Base-by-base conservation (phyloP, 2,113 vertebrate genomes). In the Chitala chitala region DNA sequence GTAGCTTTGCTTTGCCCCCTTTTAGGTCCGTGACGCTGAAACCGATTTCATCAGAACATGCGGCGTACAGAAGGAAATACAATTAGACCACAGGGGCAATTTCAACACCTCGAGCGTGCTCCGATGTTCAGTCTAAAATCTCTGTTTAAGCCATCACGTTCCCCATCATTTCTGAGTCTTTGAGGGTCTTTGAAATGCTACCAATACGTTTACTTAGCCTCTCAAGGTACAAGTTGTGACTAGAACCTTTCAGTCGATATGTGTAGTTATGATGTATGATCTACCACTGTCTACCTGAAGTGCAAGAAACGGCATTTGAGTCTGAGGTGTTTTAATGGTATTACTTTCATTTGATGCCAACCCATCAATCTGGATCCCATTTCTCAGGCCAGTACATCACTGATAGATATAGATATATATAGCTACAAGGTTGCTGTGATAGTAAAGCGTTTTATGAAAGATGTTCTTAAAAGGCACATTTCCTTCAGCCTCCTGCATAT, bases 1-100 rank as follows among this genome's bases (percentile, higher is more conserved):
- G 85, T 82, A 85, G 87, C 82, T 83, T 82, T 79, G 80, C 75
- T 69, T 78, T 80, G 85, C 81, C 85, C 83, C 42, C 56, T 24
- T 46, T 29, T 1, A 50, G 26, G 65, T 61, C 58, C 29, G 10
- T 33, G 17, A 29, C 29, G 5, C 42, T 8, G 13, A 31, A 46
- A 44, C 12, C 12, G 7, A 44, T 66, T 66, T 55, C 31, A 74
- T 36, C 17, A 55, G 2, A 29, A 59, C 24, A 61, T 15, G 38
- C 44, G n/a, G 12, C 13, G 20, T 2, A 70, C 44, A 33, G 36
- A 13, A 33, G 13, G 17, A 1, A 7, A 3, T 3, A 10, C 51
- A 54, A 2, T 54, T n/a, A 54, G 6, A 54, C 3, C 1, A 17
- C 51, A n/a, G 22, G 5, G 5, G 20, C 51, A 0, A n/a, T n/a